phyloP scores from a whole-genome alignment of 2,797 vertebrate species.

The Enteromius argenteus region DNA sequence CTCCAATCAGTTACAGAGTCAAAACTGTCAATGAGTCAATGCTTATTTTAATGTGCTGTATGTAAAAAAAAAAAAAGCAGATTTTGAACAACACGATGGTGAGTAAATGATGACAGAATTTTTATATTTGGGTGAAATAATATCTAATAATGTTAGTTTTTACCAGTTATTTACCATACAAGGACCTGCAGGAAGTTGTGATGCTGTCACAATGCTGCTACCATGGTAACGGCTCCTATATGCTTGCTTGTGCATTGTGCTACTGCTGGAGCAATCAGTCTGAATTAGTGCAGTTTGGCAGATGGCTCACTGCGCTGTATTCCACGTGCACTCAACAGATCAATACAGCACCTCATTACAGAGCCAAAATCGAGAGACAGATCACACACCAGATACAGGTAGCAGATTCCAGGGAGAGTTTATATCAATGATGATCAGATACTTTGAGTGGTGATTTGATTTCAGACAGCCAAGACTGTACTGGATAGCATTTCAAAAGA shows the following conservation, averaged over 20 bases:
- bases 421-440: slow-evolving; percentile 23
- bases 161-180: neutral
- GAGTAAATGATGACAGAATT: neutral
- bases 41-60: neutral
- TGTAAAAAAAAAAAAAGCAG: too few relatives aligned
- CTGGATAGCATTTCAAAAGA: neutral
- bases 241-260: slow-evolving; percentile 24
- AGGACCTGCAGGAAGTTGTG: slow-evolving; percentile 11
- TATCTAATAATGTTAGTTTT: neutral
- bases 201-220: slow-evolving; percentile 21
- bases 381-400: slow-evolving; percentile 25
- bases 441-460: slow-evolving; percentile 5
- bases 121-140: neutral
- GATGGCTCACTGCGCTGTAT: slow-evolving; percentile 32
- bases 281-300: slow-evolving; percentile 54
- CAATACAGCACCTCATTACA: slow-evolving; percentile 57
- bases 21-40: too few relatives aligned
- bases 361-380: slow-evolving; percentile 18
- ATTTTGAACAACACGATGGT: too few relatives aligned
- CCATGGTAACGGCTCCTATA: slow-evolving; percentile 35
- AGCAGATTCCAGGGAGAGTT: neutral
- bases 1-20: too few relatives aligned
- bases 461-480: neutral
- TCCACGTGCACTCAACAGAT: slow-evolving; percentile 52
- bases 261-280: slow-evolving; percentile 49